Base-by-base conservation (phyloP, 2,888 invertebrate species). In the Hesperia comma region DNA sequence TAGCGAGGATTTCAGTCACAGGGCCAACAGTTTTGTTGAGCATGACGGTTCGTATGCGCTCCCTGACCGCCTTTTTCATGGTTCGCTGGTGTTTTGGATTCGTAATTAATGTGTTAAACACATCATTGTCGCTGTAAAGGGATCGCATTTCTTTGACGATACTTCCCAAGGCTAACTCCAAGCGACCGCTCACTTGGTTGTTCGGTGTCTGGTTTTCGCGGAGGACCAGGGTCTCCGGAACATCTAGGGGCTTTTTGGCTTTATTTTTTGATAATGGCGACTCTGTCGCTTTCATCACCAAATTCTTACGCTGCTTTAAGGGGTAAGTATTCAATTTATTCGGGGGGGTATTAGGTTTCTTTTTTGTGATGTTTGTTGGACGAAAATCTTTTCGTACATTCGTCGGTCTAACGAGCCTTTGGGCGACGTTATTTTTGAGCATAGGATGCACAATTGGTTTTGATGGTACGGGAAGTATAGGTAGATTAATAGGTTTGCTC, bases 91-190 rank as follows among this genome's bases (percentile, higher is more conserved):
- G 43, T 17, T 69, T 58, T 21, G 67, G 12, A 21, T 72, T 63
- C 26, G 63, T 67, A 70, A 82, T 73, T 49, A 70, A 17, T 5
- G 40, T 12, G 7, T 40, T 62, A 61, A 77, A 68, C 1, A 64
- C 58, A 14, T 71, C 58, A 6, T 68, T 61, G 1, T 57, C 32
- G 33, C 69, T 70, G 63, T 71, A 75, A 51, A 71, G 61, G 5
- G 69, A 58, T 71, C 77, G 83, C 41, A 89, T 73, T 33, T 85
- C 78, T 76, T 87, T 88, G 64, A 89, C 69, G 51, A 92, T 79
- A 46, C 55, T 66, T 63, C 91, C 90, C 61, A 92, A 72, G 19
- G 85, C 86, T 63, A 89, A 72, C 77, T 90, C 90, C 67, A 92
- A 71, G n/a, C 90, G 85, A 43, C 90, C 89, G 32, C 70, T 77